These are phyloP conservation scores for Chrysoperla carnea DNA, from an alignment of 1,140 invertebrate genomes.

Conservation along the genomic window DNA sequence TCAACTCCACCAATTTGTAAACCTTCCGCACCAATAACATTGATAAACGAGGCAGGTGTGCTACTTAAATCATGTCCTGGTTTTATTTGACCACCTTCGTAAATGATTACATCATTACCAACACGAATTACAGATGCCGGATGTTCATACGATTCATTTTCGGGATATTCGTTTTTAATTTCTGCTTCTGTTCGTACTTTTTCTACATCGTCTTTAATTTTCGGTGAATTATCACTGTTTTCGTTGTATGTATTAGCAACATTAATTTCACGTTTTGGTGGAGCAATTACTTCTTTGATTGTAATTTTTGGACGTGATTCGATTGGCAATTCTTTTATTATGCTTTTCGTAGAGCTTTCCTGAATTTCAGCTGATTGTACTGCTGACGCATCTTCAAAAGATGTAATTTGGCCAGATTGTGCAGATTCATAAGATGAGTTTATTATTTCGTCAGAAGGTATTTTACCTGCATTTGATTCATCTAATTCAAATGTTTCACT, in stretches of 20 bases:
- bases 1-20: constrained; percentile 15
- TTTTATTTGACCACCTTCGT: constrained; percentile 19
- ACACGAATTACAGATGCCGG: constrained; percentile 22
- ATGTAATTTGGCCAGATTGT: too few relatives aligned
- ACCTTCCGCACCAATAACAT: constrained; percentile 24
- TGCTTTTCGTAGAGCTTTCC: too few relatives aligned
- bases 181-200: constrained; percentile 18
- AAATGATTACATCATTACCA: constrained; percentile 21
- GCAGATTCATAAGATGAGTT: too few relatives aligned
- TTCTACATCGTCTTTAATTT: not conserved
- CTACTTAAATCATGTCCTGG: constrained; percentile 18
- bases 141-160: constrained; percentile 18
- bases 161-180: constrained; percentile 21
- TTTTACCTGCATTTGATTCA: too few relatives aligned
- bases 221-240: constrained; percentile 2
- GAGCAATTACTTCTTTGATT: constrained; percentile 18
- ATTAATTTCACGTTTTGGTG: constrained; percentile 10
- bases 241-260: constrained; percentile 1
- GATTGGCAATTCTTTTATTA: too few relatives aligned
- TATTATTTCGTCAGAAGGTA: too few relatives aligned
- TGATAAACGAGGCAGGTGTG: constrained; percentile 19
- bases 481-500: too few relatives aligned
- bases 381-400: too few relatives aligned
- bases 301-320: constrained; percentile 12
- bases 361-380: too few relatives aligned